Evolutionary conservation across 2,797 vertebrate genomes (phyloP).

Genomic region (Gymnoscopelus braueri): DNA sequence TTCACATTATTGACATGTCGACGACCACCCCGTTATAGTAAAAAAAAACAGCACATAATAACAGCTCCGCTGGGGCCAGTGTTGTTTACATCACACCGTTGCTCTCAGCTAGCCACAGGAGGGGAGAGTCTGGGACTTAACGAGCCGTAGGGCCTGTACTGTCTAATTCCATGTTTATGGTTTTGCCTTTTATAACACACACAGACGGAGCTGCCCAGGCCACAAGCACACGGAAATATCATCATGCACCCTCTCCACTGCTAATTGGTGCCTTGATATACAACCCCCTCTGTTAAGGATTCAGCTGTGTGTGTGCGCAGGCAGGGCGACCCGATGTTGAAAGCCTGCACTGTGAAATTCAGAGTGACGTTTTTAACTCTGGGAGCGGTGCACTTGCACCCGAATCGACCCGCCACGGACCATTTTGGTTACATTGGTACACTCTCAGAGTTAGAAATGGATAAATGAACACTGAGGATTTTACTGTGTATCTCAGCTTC

Average conservation of each 20-base stretch:
- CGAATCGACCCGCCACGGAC: no score
- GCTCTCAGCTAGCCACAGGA: slow-evolving; percentile 59
- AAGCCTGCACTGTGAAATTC: slow-evolving; percentile 7
- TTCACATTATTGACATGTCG: slow-evolving; percentile 58
- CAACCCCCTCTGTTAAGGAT: slow-evolving; percentile 69
- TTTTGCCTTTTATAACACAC: slow-evolving; percentile 82
- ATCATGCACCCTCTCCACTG: slow-evolving; percentile 75
- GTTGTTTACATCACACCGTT: slow-evolving; percentile 74
- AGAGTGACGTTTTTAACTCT: no score
- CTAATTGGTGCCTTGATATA: slow-evolving; percentile 83
- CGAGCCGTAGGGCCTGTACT: slow-evolving; percentile 72
- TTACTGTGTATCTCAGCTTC: not conserved
- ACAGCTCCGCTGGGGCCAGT: slow-evolving; percentile 40
- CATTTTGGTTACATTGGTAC: no score
- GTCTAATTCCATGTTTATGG: slow-evolving; percentile 84
- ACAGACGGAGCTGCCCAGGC: slow-evolving; percentile 69
- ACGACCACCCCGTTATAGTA: slow-evolving; percentile 34
- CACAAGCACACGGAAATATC: slow-evolving; percentile 83
- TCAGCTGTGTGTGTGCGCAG: slow-evolving; percentile 38
- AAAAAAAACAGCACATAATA: slow-evolving; percentile 31
- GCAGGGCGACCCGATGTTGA: slow-evolving; percentile 51
- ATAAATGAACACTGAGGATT: no score
- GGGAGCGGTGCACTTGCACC: no score
- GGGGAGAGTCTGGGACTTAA: slow-evolving; percentile 72
- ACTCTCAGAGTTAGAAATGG: no score